Percentiles rank a stretch among this genome's conserved stretches.
Evolutionary conservation across 2,113 vertebrate species (phyloP).

Genomic region (Vidua macroura): DNA sequence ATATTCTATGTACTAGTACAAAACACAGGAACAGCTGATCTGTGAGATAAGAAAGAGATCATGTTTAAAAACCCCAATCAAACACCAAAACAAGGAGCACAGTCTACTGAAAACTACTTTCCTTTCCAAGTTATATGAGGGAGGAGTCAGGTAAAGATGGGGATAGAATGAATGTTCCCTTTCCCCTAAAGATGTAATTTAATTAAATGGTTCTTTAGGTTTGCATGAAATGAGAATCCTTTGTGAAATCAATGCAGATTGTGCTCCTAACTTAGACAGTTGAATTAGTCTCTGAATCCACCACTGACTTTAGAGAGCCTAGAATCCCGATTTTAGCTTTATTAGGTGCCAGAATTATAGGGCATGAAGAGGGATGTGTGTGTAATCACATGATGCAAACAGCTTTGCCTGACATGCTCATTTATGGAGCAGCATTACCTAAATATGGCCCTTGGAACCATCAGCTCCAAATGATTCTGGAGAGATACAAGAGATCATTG

Average conservation of each 20-base stretch:
- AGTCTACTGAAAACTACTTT: not conserved
- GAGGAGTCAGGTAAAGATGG: not conserved
- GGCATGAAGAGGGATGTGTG: not conserved
- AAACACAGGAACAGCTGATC: not conserved
- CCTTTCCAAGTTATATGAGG: not conserved
- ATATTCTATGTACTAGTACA: not conserved
- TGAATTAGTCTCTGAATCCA: no score
- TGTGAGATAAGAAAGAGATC: rapidly evolving
- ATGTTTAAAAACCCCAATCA: not conserved
- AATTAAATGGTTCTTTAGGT: not conserved
- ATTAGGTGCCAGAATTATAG: not conserved
- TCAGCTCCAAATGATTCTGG: not conserved
- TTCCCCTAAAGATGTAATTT: not conserved
- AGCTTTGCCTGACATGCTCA: not conserved
- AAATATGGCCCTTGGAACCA: not conserved
- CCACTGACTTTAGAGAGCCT: not conserved
- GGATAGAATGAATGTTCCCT: not conserved
- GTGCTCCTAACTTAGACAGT: not conserved
- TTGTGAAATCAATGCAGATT: not conserved
- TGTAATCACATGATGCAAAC: not conserved
- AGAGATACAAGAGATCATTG: not conserved
- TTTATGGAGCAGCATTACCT: not conserved
- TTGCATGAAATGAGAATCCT: not conserved
- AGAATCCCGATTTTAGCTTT: not conserved
- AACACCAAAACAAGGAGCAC: not conserved